Percentiles rank a stretch among this genome's conserved stretches.
phyloP scores from a whole-genome alignment of 1,140 invertebrate genomes.

The Wasmannia auropunctata region DNA sequence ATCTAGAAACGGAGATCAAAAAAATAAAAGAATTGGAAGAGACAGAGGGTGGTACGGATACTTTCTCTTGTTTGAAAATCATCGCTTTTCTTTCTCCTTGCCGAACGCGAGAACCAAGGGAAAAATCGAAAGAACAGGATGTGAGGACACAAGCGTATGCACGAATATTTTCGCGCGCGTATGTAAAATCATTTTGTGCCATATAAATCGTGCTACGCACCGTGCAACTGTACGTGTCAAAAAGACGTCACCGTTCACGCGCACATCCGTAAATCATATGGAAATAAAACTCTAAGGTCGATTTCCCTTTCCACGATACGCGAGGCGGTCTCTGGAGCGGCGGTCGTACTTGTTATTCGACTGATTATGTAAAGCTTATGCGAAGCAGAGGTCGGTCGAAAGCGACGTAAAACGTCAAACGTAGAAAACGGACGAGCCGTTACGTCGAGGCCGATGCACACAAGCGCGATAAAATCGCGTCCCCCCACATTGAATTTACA shows the following conservation, averaged over 20 bases:
- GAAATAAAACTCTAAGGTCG: constrained; percentile 44
- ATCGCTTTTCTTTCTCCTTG: too few species aligned
- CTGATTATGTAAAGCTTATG: constrained; percentile 47
- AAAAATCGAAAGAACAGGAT: too few species aligned
- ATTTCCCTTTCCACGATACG: constrained; percentile 24
- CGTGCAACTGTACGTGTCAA: not conserved
- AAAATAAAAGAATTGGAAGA: too few species aligned
- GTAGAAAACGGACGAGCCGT: not conserved
- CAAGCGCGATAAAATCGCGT: constrained; percentile 19
- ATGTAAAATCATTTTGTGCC: not conserved
- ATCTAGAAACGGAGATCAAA: too few species aligned
- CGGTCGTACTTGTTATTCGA: constrained; percentile 22
- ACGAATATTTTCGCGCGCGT: too few species aligned
- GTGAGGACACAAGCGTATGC: too few species aligned
- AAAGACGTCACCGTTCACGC: not conserved
- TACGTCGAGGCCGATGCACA: not conserved
- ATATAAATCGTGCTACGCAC: not conserved
- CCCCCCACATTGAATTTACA: not conserved
- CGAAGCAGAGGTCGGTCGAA: constrained; percentile 36
- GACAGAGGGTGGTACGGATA: too few species aligned
- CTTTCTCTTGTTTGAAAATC: too few species aligned
- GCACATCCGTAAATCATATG: constrained; percentile 21
- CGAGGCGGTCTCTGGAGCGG: not conserved
- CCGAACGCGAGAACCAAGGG: too few species aligned
- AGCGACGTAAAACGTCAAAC: constrained; percentile 32